Base-by-base conservation (phyloP, 2,797 vertebrate genomes). In the Anguilla anguilla region DNA sequence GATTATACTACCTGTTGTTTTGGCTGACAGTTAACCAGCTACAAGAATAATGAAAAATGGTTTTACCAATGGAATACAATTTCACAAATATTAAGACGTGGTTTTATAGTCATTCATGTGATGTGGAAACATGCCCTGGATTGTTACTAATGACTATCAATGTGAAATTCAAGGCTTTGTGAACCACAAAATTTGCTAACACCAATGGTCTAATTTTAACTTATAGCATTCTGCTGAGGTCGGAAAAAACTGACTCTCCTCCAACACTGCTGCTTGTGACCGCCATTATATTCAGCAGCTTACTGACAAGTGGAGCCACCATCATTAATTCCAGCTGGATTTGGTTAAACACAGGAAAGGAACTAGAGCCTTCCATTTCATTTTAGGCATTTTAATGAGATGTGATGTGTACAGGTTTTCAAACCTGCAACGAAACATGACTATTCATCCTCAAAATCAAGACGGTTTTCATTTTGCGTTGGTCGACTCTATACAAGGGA, bases 341-440 rank as follows among this genome's bases (percentile, higher is more conserved):
- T 51, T n/a, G 1, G 19, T 49, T 49, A 82, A 82, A 82, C 22
- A n/a, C 22, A 22, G 79, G 79, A 82, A n/a, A 7, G 22, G 46
- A n/a, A 9, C 79, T 2, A 10, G 7, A 51, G 46, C 46, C 46
- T 82, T 82, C 79, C 25, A 22, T 22, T 51, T 51, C 43, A 46
- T 19, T 81, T 81, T 49, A 46, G 31, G 5, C 79, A 82, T 82
- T 82, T 51, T 82, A 51, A 82, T 82, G 9, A 9, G 25, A 51
- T 82, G 46, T 82, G 22, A 49, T 51, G 79, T n/a, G 79, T 51
- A 82, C 79, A 51, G 25, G 79, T n/a, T 82, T 82, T 82, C 79
- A 82, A 51, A 51, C 79, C 79, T 82, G 25, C 43, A 49, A 51
- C 7, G 46, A 51, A 82, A 25, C 25, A 0, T n/a, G 10, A 15